Conservation (phyloP, 2,888 invertebrate species). For the Xestia rhomboidea region DNA sequence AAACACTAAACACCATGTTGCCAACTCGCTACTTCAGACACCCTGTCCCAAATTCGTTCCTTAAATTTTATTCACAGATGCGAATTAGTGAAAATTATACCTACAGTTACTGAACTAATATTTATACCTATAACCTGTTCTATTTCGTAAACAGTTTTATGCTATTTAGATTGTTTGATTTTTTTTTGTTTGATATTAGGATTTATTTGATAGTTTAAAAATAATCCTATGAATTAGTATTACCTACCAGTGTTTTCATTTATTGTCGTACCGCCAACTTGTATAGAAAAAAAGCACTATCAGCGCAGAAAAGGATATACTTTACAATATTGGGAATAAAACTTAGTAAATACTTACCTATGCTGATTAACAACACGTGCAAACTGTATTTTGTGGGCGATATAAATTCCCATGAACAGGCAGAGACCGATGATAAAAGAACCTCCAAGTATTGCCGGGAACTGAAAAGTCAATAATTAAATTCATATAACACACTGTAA, state of each 20-base stretch:
- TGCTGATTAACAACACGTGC: constrained; percentile 61
- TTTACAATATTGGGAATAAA: not conserved
- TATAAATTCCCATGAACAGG: constrained; percentile 71
- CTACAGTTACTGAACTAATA: no score
- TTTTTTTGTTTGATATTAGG: not conserved
- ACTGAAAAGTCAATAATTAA: constrained; percentile 69
- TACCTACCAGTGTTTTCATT: not conserved
- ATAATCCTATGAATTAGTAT: not conserved
- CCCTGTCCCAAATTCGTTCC: no score
- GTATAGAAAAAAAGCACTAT: not conserved
- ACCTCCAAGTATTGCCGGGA: constrained; percentile 70
- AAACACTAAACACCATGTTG: no score
- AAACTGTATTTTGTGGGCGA: constrained; percentile 73
- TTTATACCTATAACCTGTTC: no score
- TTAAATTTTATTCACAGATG: no score
- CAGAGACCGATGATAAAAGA: constrained; percentile 72
- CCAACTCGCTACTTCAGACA: no score
- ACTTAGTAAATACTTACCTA: constrained; percentile 44
- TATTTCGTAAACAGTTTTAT: not conserved
- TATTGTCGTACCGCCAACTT: not conserved
- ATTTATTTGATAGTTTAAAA: not conserved
- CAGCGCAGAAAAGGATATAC: not conserved
- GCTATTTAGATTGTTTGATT: not conserved
- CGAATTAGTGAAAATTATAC: no score
- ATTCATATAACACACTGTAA: not conserved